phyloP scores from a whole-genome alignment of 2,888 invertebrate species.

The Chaitophorus viminalis region DNA sequence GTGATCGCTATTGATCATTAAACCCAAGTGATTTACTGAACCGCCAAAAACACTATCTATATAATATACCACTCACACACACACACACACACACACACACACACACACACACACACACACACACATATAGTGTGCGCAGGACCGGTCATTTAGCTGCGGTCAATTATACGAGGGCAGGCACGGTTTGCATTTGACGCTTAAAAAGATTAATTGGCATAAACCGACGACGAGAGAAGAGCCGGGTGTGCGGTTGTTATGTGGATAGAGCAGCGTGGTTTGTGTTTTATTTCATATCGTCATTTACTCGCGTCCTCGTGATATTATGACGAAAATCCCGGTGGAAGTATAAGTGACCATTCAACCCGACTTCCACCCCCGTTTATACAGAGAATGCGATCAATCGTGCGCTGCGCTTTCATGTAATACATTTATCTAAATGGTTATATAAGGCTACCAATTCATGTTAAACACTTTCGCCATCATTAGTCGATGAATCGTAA shows the following conservation, averaged over 20 bases:
- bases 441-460: no score
- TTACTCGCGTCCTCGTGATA: not conserved
- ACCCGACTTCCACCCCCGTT: not conserved
- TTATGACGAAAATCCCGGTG: not conserved
- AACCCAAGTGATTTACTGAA: constrained; percentile 42
- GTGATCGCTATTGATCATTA: constrained; percentile 27
- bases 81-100: not conserved
- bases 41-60: constrained; percentile 50
- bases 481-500: no score
- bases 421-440: not conserved
- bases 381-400: not conserved
- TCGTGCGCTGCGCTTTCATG: no score
- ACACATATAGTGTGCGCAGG: not conserved
- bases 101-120: no score
- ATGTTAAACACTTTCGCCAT: no score
- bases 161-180: constrained; percentile 35
- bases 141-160: constrained; percentile 39
- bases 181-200: constrained; percentile 47
- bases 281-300: not conserved
- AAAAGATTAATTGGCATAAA: constrained; percentile 49
- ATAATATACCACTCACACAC: constrained; percentile 5
- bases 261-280: not conserved
- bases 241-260: not conserved
- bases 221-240: constrained; percentile 30
- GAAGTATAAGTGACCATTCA: not conserved